These are phyloP conservation scores for Geopemphigus sp. DNA, from an alignment of 1,140 invertebrate genomes.

Conservation along the genomic window DNA sequence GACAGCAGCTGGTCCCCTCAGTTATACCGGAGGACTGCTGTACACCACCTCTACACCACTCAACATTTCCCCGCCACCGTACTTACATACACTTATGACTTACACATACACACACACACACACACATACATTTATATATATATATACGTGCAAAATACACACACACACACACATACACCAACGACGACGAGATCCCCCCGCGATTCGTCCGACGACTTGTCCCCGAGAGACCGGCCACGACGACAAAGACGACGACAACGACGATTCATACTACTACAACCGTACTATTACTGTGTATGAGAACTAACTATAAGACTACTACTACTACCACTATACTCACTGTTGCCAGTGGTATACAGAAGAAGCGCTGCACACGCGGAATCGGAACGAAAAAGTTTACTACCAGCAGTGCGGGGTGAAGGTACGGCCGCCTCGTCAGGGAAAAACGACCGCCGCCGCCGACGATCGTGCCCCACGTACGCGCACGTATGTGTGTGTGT, in stretches of 20 bases:
- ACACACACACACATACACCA: background rate
- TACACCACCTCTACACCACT: background rate
- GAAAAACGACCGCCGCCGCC: background rate
- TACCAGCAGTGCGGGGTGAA: background rate
- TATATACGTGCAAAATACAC: background rate
- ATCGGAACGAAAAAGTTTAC: slow-evolving; percentile 36
- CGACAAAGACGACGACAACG: slow-evolving; percentile 10
- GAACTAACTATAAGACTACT: background rate
- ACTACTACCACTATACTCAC: background rate
- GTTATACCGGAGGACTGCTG: background rate
- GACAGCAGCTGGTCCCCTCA: slow-evolving; percentile 46
- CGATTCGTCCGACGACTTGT: background rate
- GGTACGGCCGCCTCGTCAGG: background rate
- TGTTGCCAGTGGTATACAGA: background rate
- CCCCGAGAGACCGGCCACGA: slow-evolving; percentile 35
- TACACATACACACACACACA: background rate
- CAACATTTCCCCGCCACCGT: background rate
- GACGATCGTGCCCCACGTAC: too few relatives aligned
- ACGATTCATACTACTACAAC: background rate
- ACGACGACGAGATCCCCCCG: background rate
- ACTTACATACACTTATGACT: too few relatives aligned
- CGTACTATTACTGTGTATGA: background rate
- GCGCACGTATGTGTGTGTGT: too few relatives aligned
- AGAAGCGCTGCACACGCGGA: background rate
- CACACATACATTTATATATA: background rate